Evolutionary conservation across 53 echinoderm and acorn worm genomes (phyloP), one percentile per base, ranked within the genome.

Genomic region (Paelopatides confundens): DNA sequence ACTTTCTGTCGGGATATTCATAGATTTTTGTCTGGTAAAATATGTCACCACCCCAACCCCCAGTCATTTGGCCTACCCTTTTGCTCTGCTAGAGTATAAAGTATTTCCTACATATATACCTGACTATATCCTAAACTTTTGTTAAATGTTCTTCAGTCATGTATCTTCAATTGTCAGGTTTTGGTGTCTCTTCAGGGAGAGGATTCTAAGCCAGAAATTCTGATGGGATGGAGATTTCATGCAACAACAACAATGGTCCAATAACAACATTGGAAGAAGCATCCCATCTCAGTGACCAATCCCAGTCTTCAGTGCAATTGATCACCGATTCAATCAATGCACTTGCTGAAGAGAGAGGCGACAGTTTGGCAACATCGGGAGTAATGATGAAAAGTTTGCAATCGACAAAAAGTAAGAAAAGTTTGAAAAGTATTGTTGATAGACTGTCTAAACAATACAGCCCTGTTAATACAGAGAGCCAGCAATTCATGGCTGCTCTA

Each of bases 351-450:
- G 58, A 23, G 18, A 23, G 58, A 58, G 6, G 6, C 5, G 58
- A n/a, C 17, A n/a, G 18, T 58, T 58, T 58, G n/a, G n/a, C n/a
- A 18, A 21, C 58, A 21, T 21, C 68, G 13, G 68, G 68, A 31
- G 31, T 31, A 17, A 67, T 15, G 24, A 12, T 31, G 32, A 67
- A 67, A 35, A 67, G 35, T 67, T 21, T 58, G 15, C 58, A 58
- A 58, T 58, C 58, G 21, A 10, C 74, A 74, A 79, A 79, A 54
- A 79, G 58, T 52, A 83, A 83, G 65, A 83, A 83, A 83, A 83
- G 84, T 40, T 47, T 83, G 63, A 83, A 63, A 63, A 83, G 84
- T 65, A 83, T 83, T 33, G 84, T 83, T 39, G 84, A 63, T 62
- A 83, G 84, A 26, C 64, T 83, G 40, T 63, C 84, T 15, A 62